Conservation (phyloP, 2,888 invertebrate species). For the Venusia cambrica region DNA sequence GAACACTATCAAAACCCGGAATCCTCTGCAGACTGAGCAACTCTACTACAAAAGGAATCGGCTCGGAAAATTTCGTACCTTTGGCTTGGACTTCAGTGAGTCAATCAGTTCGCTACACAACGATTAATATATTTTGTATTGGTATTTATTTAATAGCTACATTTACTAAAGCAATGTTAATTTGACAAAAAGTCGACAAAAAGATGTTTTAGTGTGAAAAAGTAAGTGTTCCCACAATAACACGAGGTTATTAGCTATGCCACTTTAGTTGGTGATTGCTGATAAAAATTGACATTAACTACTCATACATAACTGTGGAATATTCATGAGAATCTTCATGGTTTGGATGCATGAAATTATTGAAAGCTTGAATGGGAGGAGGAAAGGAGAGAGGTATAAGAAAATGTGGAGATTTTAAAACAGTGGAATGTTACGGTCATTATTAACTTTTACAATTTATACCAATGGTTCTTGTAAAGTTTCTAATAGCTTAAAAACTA, state of each 20-base stretch:
- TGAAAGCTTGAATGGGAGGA: constrained; percentile 34
- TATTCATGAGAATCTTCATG: constrained; percentile 39
- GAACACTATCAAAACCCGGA: too few species aligned
- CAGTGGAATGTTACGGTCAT: constrained; percentile 12
- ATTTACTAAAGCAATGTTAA: too few species aligned
- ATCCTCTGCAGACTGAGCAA: too few species aligned
- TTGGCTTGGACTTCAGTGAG: too few species aligned
- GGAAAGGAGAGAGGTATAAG: constrained; percentile 9
- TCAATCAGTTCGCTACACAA: too few species aligned
- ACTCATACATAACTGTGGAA: constrained; percentile 41
- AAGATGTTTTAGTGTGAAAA: constrained; percentile 13
- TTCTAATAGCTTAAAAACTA: too few species aligned
- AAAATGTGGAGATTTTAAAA: constrained; percentile 2
- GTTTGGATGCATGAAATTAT: constrained; percentile 46
- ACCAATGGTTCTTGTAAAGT: too few species aligned
- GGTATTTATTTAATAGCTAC: too few species aligned
- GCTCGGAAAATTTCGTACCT: too few species aligned
- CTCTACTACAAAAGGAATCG: too few species aligned
- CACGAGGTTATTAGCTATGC: constrained; percentile 39
- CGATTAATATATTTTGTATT: too few species aligned
- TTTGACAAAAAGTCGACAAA: constrained; percentile 8
- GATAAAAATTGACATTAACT: constrained; percentile 47
- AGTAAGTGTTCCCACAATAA: constrained; percentile 40
- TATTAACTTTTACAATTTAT: too few species aligned
- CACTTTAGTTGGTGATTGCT: constrained; percentile 38